A percentile compares a stretch with the other conserved stretches of the same genome.
Evolutionary conservation across 2,888 invertebrate genomes (phyloP).

Genomic region (Chorisops tibialis): DNA sequence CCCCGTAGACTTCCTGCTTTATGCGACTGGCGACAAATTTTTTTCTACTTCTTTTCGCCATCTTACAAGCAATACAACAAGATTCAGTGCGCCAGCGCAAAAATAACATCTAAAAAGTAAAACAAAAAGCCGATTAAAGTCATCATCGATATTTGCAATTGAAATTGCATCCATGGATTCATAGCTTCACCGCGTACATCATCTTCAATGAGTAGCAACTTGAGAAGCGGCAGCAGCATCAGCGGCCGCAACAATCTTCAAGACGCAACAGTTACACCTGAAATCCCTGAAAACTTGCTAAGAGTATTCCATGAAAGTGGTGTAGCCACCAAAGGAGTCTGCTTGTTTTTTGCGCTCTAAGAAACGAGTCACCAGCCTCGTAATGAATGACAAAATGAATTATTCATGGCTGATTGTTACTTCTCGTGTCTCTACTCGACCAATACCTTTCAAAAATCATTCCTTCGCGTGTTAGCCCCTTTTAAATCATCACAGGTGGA

Average conservation of each 20-base stretch:
- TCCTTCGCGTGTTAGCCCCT: conserved; percentile 25
- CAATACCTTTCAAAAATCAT: conserved; percentile 22
- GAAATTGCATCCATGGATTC: conserved; percentile 23
- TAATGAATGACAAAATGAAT: conserved; percentile 38
- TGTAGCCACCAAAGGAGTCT: conserved; percentile 29
- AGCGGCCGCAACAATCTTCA: conserved; percentile 3
- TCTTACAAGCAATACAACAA: conserved; percentile 19
- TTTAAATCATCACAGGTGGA: conserved; percentile 23
- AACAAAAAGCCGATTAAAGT: conserved; percentile 19
- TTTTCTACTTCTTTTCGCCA: conserved; percentile 22
- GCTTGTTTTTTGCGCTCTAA: conserved; percentile 26
- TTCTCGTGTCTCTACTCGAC: conserved; percentile 36
- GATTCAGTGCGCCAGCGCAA: conserved; percentile 11
- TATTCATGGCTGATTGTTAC: conserved; percentile 37
- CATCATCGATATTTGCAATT: conserved; percentile 27
- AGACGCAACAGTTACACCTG: conserved; percentile 11
- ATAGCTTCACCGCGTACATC: conserved; percentile 4
- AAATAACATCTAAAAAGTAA: conserved; percentile 13
- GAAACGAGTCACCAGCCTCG: conserved; percentile 20
- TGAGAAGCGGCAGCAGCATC: conserved; percentile 4
- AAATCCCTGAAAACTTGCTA: conserved; percentile 6
- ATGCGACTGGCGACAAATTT: conserved; percentile 29
- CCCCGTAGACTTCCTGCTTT: conserved; percentile 31
- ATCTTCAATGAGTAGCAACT: conserved; percentile 5
- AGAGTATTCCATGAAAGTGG: conserved; percentile 21